Percentiles rank a stretch among this genome's conserved stretches.
Conservation (phyloP, 2,888 invertebrate genomes). For the Meandrusa payeni region DNA sequence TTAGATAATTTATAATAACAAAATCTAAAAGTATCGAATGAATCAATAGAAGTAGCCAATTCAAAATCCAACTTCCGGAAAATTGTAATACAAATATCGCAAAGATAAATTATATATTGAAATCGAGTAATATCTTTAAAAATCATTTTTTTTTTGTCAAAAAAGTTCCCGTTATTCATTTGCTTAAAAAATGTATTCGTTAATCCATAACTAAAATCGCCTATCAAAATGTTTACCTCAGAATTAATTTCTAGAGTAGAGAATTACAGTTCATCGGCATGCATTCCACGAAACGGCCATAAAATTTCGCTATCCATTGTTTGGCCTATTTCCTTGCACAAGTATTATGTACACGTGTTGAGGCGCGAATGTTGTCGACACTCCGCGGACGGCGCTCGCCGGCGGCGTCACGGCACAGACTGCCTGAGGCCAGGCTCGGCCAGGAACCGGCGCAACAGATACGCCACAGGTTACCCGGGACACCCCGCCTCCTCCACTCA, state of each 20-base stretch:
- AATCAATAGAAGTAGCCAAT: too few relatives aligned
- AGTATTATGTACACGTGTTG: constrained; percentile 56
- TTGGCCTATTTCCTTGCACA: constrained; percentile 33
- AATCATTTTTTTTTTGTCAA: too few relatives aligned
- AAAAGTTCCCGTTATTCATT: too few relatives aligned
- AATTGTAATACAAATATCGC: too few relatives aligned
- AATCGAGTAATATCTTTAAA: too few relatives aligned
- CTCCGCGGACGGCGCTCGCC: constrained; percentile 34
- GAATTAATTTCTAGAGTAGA: background rate
- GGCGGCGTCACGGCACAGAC: constrained; percentile 38
- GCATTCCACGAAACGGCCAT: constrained; percentile 7
- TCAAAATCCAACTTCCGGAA: too few relatives aligned
- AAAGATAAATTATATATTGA: too few relatives aligned
- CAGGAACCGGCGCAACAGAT: constrained; percentile 72
- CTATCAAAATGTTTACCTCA: constrained; percentile 16
- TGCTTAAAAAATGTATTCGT: too few relatives aligned
- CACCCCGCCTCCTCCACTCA: constrained; percentile 42
- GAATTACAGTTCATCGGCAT: constrained; percentile 16
- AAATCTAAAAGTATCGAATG: too few relatives aligned
- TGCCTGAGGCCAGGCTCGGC: constrained; percentile 40
- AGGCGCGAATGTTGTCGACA: constrained; percentile 47
- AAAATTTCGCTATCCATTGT: constrained; percentile 34
- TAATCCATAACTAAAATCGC: too few relatives aligned
- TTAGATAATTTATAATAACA: too few relatives aligned
- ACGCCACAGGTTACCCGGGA: constrained; percentile 78